Percentiles rank a stretch among this genome's conserved stretches.
Conservation (phyloP, 2,888 invertebrate genomes). For the Polydrusus tereticollis region DNA sequence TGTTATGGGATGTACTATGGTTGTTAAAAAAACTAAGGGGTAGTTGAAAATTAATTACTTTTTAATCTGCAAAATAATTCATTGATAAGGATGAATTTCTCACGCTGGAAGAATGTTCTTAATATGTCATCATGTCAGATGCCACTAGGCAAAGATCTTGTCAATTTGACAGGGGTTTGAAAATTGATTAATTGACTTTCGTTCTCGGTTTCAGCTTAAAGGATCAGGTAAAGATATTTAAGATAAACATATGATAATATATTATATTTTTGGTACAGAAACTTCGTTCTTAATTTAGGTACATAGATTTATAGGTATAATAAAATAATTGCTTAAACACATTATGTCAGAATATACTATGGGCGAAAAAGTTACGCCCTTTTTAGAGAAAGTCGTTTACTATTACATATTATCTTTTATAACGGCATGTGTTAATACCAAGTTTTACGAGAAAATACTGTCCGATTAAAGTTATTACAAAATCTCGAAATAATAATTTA, state of each 20-base stretch:
- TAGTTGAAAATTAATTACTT: slow-evolving; percentile 20
- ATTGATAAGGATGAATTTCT: slow-evolving; percentile 21
- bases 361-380: neutral
- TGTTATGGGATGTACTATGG: slow-evolving; percentile 6
- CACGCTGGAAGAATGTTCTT: slow-evolving; percentile 28
- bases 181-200: slow-evolving; percentile 18
- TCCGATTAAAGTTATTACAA: slow-evolving; percentile 5
- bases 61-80: slow-evolving; percentile 26
- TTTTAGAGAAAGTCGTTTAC: slow-evolving; percentile 8
- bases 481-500: slow-evolving; percentile 20
- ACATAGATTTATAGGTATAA: neutral
- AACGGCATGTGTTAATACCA: slow-evolving; percentile 8
- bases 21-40: neutral
- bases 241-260: neutral
- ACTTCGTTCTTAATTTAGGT: neutral
- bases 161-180: slow-evolving; percentile 24
- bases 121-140: slow-evolving; percentile 16
- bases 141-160: slow-evolving; percentile 16
- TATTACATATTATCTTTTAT: slow-evolving; percentile 5
- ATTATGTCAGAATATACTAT: neutral
- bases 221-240: neutral
- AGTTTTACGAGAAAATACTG: slow-evolving; percentile 11
- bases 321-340: neutral
- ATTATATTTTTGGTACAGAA: neutral
- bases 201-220: neutral